Evolutionary conservation across 2,888 invertebrate species (phyloP).

Genomic region (Drosophila bunnanda): DNA sequence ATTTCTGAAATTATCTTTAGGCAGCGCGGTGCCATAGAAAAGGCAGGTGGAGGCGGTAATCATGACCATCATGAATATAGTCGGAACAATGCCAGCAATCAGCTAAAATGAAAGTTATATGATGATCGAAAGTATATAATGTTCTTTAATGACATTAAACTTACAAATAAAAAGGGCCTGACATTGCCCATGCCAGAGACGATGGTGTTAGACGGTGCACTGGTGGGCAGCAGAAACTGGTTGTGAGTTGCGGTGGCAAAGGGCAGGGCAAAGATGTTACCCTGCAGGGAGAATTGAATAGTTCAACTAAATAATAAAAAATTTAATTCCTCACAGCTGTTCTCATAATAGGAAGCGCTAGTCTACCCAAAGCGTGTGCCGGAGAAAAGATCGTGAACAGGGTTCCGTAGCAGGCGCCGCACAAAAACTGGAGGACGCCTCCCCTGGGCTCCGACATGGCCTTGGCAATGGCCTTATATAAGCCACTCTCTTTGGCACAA

Average conservation of each 20-base stretch:
- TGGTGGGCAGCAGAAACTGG: slow-evolving; percentile 58
- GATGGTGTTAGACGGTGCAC: slow-evolving; percentile 48
- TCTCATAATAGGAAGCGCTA: background rate
- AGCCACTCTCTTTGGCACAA: slow-evolving; percentile 11
- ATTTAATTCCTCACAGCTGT: background rate
- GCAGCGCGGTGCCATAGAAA: background rate
- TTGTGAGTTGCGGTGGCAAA: slow-evolving; percentile 53
- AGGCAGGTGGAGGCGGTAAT: background rate
- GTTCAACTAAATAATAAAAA: background rate
- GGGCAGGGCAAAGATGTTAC: slow-evolving; percentile 34
- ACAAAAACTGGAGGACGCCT: background rate
- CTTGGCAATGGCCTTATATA: slow-evolving; percentile 6
- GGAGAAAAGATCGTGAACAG: background rate
- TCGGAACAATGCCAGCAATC: slow-evolving; percentile 43
- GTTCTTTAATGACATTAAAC: background rate
- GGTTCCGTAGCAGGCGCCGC: background rate
- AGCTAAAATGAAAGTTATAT: slow-evolving; percentile 34
- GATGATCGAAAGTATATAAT: background rate
- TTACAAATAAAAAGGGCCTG: slow-evolving; percentile 64
- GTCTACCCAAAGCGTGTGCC: background rate
- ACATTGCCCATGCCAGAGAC: slow-evolving; percentile 64
- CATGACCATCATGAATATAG: background rate
- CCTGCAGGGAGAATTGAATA: slow-evolving; percentile 16
- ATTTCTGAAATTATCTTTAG: background rate
- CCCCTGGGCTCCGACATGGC: background rate